Conservation (phyloP, 2,113 vertebrate species). For the Brienomyrus longianalis region DNA sequence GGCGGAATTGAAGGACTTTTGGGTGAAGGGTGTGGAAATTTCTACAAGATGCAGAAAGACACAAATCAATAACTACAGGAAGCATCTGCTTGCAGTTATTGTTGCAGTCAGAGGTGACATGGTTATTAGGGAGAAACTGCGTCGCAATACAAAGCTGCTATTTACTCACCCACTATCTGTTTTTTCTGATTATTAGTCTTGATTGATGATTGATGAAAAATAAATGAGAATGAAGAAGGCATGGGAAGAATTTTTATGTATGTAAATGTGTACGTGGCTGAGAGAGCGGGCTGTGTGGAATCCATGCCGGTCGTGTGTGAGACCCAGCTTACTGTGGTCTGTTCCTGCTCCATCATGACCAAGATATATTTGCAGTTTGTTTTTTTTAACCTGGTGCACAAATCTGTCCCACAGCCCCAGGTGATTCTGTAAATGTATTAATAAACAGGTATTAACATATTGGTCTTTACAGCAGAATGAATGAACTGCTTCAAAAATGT, state of each 20-base stretch:
- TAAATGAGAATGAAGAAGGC: not conserved
- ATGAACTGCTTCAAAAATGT: not conserved
- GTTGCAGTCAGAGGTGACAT: not conserved
- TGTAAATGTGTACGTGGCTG: not conserved
- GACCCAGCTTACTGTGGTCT: not conserved
- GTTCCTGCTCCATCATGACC: not conserved
- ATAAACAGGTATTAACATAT: not conserved
- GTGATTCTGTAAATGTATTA: not conserved
- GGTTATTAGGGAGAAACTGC: not conserved
- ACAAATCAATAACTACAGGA: not conserved
- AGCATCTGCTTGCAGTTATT: not conserved
- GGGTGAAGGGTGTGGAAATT: not conserved
- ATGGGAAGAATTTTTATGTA: not conserved
- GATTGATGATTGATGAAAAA: not conserved
- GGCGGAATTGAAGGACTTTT: not conserved
- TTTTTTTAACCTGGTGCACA: not conserved
- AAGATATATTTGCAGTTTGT: not conserved
- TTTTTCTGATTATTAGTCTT: not conserved
- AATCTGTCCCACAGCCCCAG: not conserved
- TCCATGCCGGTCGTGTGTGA: not conserved
- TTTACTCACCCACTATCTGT: not conserved
- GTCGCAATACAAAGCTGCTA: not conserved
- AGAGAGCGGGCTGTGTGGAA: not conserved
- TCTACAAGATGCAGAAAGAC: not conserved
- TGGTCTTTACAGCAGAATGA: not conserved